Evolutionary conservation across 1,140 invertebrate species (phyloP).

Genomic region (Calosoma granatense): DNA sequence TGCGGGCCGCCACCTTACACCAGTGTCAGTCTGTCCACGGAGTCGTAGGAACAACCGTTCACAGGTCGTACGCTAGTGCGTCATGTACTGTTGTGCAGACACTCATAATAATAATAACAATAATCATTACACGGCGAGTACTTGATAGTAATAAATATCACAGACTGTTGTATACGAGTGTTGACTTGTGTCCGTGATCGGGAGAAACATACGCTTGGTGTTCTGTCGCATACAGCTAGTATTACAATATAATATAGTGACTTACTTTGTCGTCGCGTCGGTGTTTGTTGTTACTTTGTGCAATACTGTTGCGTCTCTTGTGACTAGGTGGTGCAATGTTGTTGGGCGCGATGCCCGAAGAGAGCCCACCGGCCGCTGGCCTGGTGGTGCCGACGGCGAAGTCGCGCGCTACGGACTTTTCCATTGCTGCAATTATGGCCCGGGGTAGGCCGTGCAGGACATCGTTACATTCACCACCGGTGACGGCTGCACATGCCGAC

Average conservation of each 20-base stretch:
- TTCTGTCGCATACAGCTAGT: too few species aligned
- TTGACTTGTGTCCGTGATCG: too few species aligned
- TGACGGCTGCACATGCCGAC: not conserved
- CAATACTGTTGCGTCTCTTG: constrained; percentile 7
- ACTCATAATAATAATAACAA: too few species aligned
- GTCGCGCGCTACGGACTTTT: constrained; percentile 76
- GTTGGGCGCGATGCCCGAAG: constrained; percentile 31
- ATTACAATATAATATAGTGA: too few species aligned
- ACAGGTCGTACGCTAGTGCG: not conserved
- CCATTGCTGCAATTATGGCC: constrained; percentile 88
- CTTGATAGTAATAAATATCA: too few species aligned
- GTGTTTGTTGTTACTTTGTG: constrained; percentile 10
- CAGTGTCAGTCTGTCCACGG: not conserved
- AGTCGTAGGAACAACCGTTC: not conserved
- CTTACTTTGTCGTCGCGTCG: too few species aligned
- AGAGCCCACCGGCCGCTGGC: constrained; percentile 23
- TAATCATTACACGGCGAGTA: too few species aligned
- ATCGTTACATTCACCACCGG: constrained; percentile 17
- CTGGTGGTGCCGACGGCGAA: constrained; percentile 30
- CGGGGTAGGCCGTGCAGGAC: constrained; percentile 42
- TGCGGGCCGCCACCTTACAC: not conserved
- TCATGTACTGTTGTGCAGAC: not conserved
- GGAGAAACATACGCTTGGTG: too few species aligned
- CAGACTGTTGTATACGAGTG: too few species aligned
- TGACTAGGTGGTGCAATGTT: constrained; percentile 26